phyloP scores from a whole-genome alignment of 2,888 invertebrate species.

The Thymelicus acteon region DNA sequence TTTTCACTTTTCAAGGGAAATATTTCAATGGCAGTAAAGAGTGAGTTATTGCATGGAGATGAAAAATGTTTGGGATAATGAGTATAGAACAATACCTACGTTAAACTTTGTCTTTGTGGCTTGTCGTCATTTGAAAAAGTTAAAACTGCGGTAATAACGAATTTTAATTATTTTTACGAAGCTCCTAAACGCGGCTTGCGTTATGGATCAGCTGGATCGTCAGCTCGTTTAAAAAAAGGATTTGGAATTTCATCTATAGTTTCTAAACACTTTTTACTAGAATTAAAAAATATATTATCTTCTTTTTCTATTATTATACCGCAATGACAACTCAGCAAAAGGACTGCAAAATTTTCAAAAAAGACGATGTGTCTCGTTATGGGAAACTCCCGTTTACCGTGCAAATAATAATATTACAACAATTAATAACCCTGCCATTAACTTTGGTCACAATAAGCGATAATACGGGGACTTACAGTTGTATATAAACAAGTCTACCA shows the following conservation, averaged over 20 bases:
- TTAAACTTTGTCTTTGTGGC: background rate
- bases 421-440: background rate
- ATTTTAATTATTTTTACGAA: too few species aligned
- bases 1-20: conserved; percentile 34
- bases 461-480: background rate
- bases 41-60: conserved; percentile 25
- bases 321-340: too few species aligned
- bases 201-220: too few species aligned
- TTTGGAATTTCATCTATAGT: too few species aligned
- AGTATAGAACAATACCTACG: conserved; percentile 4
- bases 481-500: background rate
- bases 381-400: background rate
- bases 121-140: too few species aligned
- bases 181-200: too few species aligned
- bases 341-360: too few species aligned
- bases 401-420: background rate
- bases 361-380: background rate
- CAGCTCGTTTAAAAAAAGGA: too few species aligned
- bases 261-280: too few species aligned
- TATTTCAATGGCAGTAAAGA: conserved; percentile 32
- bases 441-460: background rate
- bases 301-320: too few species aligned
- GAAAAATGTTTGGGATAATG: conserved; percentile 30
- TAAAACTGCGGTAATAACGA: too few species aligned
- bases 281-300: too few species aligned